Percentiles rank a stretch among this genome's conserved stretches.
These are phyloP conservation scores for Nemapogon koenigi DNA, from an alignment of 2,888 invertebrate species.

Conservation along the genomic window DNA sequence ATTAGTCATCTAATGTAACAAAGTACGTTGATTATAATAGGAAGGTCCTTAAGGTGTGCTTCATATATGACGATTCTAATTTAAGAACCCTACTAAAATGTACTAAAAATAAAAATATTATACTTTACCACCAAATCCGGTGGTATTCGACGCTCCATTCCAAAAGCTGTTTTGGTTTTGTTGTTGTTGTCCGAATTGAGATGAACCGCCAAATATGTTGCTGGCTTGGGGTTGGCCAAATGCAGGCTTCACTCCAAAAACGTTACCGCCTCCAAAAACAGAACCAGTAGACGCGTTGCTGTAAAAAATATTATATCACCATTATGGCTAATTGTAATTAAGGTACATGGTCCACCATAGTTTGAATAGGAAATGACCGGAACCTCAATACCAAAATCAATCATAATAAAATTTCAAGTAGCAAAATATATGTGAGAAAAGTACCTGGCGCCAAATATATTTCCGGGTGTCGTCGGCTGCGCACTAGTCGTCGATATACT, in stretches of 20 bases:
- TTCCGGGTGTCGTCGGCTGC: conserved; percentile 32
- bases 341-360: too few species aligned
- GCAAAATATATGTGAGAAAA: too few species aligned
- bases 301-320: conserved; percentile 9
- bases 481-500: conserved; percentile 50
- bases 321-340: too few species aligned
- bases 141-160: conserved; percentile 27
- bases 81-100: too few species aligned
- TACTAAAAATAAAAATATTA: too few species aligned
- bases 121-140: not conserved
- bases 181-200: conserved; percentile 32
- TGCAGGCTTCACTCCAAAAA: conserved; percentile 5
- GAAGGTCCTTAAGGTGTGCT: too few species aligned
- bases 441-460: conserved; percentile 47
- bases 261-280: conserved; percentile 29
- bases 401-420: too few species aligned
- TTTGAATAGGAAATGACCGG: too few species aligned
- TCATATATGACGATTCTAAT: too few species aligned
- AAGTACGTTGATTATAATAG: too few species aligned
- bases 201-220: conserved; percentile 42
- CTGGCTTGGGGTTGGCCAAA: conserved; percentile 18
- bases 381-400: too few species aligned
- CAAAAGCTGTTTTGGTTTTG: conserved; percentile 31
- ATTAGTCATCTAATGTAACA: too few species aligned
- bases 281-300: conserved; percentile 29